These are phyloP conservation scores for Dissostichus mawsoni DNA, from an alignment of 2,113 vertebrate genomes.

Conservation along the genomic window DNA sequence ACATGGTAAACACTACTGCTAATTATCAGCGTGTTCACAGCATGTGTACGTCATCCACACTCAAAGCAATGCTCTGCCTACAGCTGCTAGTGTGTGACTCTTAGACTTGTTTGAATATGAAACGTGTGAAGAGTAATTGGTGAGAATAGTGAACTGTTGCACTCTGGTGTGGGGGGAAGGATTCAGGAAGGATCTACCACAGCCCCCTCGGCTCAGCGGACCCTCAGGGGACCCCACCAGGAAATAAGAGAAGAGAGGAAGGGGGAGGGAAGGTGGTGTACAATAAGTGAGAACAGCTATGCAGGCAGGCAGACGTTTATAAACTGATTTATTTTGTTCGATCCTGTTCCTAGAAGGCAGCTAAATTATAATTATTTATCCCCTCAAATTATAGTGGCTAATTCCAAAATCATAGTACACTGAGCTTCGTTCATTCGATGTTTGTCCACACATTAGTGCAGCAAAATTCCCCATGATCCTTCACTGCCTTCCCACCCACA, in stretches of 20 bases:
- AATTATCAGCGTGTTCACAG: background rate
- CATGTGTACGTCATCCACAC: background rate
- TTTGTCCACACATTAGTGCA: background rate
- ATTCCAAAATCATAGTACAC: background rate
- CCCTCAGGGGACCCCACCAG: constrained; percentile 6
- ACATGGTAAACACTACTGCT: background rate
- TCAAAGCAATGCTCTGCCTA: background rate
- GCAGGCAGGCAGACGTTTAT: constrained; percentile 1
- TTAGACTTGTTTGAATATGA: background rate
- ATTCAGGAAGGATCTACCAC: constrained; percentile 1
- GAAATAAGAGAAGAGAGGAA: background rate
- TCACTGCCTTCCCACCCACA: constrained; percentile 8
- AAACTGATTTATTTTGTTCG: background rate
- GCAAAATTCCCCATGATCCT: constrained; percentile 29
- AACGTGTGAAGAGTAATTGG: background rate
- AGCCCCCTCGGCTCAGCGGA: background rate
- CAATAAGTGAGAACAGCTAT: background rate
- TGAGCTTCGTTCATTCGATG: background rate
- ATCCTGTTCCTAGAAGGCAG: constrained; percentile 1
- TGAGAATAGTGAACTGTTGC: background rate
- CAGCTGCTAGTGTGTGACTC: background rate
- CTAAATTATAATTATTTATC: background rate
- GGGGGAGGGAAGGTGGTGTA: background rate
- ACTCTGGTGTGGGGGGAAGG: background rate
- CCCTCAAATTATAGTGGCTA: background rate